These are phyloP conservation scores for Leptodactylus fallax DNA, from an alignment of 2,797 vertebrate species.

Conservation along the genomic window DNA sequence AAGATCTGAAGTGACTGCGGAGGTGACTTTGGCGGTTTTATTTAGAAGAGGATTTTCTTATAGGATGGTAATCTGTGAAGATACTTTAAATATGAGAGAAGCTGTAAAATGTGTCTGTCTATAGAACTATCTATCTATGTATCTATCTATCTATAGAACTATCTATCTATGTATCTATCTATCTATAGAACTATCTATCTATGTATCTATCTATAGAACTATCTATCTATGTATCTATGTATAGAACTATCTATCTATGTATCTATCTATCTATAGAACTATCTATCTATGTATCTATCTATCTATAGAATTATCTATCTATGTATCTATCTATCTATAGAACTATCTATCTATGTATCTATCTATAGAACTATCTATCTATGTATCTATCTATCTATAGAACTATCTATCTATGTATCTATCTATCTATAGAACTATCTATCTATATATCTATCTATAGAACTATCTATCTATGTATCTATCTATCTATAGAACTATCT, in stretches of 20 bases:
- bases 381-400: too few species aligned
- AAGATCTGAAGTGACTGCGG: conserved; percentile 40
- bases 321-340: neutral
- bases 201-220: neutral
- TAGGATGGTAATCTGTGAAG: neutral
- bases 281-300: too few species aligned
- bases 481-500: too few species aligned
- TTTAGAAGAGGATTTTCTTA: conserved; percentile 1
- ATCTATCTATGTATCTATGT: neutral
- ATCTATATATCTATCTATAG: too few species aligned
- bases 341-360: neutral
- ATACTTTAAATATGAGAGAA: neutral
- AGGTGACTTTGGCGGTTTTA: conserved; percentile 40
- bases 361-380: neutral
- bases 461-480: too few species aligned
- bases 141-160: neutral
- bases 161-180: neutral
- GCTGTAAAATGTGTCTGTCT: neutral
- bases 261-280: neutral
- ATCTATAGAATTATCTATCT: neutral
- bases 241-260: neutral
- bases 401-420: too few species aligned
- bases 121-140: neutral
- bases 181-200: neutral
- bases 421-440: too few species aligned